Evolutionary conservation across 2,888 invertebrate species (phyloP), one percentile per base, ranked within the genome.

Genomic region (Cyaniris semiargus): DNA sequence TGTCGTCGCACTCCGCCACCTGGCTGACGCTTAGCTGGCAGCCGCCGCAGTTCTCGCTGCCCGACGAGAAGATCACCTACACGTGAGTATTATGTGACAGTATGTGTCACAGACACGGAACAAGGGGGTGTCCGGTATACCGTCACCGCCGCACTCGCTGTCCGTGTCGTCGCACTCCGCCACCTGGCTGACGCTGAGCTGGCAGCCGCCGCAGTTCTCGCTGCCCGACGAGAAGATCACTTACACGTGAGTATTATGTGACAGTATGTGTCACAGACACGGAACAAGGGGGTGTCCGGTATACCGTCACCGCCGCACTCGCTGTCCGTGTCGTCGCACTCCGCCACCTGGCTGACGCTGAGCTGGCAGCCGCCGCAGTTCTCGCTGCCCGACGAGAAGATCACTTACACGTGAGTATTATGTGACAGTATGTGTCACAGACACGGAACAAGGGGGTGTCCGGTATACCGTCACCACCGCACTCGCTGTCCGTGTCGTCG

Each of bases 291-390:
- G 81, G 90, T 96, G 23, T 90, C 94, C 58, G 97, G 96, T 0
- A 96, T 97, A 3, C 96, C 97, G 7, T 97, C 97, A 0, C 97
- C 97, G 0, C 97, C 97, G 0, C 97, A 97, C 88, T 96, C 97
- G 0, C 89, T 98, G 74, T 95, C 96, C 0, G 96, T 97, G 44
- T 95, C 97, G 0, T 95, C 96, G 8, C 97, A 97, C 86, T 97
- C 97, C 75, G 97, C 97, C 74, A 97, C 97, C 5, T 97, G 96
- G 95, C 96, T 97, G 75, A 96, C 97, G 0, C 95, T 98, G 77
- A 95, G 96, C 15, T 98, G 98, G 98, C 97, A 97, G 84, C 97
- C 97, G 4, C 97, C 98, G 4, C 96, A 97, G 90, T 96, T 96
- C 89, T 96, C 97, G 60, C 96, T 96, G 86, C 97, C 97, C 0